Evolutionary conservation across 2,113 vertebrate species (phyloP).

Genomic region (Tor tambroides): DNA sequence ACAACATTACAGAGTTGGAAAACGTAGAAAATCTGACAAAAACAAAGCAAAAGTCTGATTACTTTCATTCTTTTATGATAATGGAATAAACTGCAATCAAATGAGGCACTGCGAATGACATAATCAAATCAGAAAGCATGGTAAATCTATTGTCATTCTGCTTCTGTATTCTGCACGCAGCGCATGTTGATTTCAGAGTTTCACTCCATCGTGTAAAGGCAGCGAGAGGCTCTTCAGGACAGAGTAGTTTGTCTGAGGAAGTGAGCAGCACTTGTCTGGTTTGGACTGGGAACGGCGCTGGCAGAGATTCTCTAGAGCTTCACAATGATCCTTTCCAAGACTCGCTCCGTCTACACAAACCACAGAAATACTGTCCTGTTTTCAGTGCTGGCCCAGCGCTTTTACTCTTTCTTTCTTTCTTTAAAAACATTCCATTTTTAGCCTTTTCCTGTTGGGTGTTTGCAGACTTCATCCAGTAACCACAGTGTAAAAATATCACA

Average conservation of each 20-base stretch:
- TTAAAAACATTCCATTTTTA: not conserved
- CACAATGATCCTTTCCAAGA: not conserved
- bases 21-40: not conserved
- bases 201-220: not conserved
- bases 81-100: not conserved
- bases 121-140: not conserved
- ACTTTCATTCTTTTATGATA: not conserved
- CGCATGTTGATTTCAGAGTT: not conserved
- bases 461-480: not conserved
- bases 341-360: not conserved
- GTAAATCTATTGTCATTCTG: not conserved
- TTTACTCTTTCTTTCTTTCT: not conserved
- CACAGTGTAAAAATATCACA: not conserved
- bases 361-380: not conserved
- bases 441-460: not conserved
- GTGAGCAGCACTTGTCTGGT: conserved; percentile 69
- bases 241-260: conserved; percentile 59
- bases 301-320: not conserved
- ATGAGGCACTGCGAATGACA: not conserved
- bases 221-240: conserved; percentile 13
- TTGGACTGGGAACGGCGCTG: conserved; percentile 66
- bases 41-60: not conserved
- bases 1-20: not conserved
- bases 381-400: not conserved
- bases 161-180: not conserved